Conservation (phyloP, 1,140 invertebrate species). For the Steinernema khuongi region DNA sequence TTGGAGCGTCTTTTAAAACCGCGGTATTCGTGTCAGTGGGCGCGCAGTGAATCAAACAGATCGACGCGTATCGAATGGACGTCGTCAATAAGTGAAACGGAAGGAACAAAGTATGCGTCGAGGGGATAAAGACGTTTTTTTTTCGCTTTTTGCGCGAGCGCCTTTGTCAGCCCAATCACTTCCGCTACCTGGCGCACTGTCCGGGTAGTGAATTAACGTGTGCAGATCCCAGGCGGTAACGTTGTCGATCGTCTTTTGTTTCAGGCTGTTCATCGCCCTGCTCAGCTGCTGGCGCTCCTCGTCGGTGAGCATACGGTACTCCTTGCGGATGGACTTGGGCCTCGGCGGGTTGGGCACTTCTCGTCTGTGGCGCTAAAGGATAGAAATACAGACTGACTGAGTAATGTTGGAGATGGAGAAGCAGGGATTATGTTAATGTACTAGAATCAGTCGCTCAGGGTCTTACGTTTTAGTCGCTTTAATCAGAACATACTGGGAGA, state of each 20-base stretch:
- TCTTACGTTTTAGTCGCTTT: too few species aligned
- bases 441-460: background rate
- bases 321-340: slow-evolving; percentile 49
- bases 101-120: background rate
- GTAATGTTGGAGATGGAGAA: too few species aligned
- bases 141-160: slow-evolving; percentile 15
- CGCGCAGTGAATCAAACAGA: too few species aligned
- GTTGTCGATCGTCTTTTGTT: slow-evolving; percentile 51
- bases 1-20: background rate
- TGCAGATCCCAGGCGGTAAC: slow-evolving; percentile 56
- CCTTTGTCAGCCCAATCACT: background rate
- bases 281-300: slow-evolving; percentile 42
- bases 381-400: too few species aligned
- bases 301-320: slow-evolving; percentile 52
- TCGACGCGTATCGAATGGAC: background rate
- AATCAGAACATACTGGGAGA: too few species aligned
- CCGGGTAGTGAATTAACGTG: slow-evolving; percentile 57
- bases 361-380: background rate
- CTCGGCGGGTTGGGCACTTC: background rate
- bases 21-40: background rate
- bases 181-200: slow-evolving; percentile 47
- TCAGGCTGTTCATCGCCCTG: slow-evolving; percentile 54
- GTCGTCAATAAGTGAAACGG: background rate
- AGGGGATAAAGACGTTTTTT: background rate
- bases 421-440: background rate